Base-by-base conservation (phyloP, 2,888 invertebrate species). In the Cantharis flavilabris region DNA sequence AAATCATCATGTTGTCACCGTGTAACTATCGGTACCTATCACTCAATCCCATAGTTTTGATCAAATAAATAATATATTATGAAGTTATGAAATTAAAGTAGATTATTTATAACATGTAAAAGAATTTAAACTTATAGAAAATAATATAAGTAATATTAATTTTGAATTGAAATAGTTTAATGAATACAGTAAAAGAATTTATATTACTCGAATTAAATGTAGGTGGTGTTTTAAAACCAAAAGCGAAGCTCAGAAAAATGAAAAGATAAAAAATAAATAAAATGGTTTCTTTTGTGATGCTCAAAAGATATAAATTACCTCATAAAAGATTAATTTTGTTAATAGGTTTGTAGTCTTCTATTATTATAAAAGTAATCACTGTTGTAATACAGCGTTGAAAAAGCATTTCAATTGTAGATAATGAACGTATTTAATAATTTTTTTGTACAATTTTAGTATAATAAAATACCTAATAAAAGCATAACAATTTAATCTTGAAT, bases 221-320 rank as follows among this genome's bases (percentile, higher is more conserved):
- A 70, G 30, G 10, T 13, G 26, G 3, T 26, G 18, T 23, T 23
- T 67, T 67, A 49, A 16, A 64, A 30, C 64, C n/a, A 28, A 75
- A 75, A 70, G 70, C 14, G 71, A 69, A 30, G 28, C 14, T 49
- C 28, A 67, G 63, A 75, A 71, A 75, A 63, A 49, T 70, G 26
- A 75, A 75, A 70, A 71, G 71, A 73, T 76, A 77, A 74, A 71
- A 74, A 70, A 71, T 64, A 80, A 72, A 79, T 76, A 81, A n/a
- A 73, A 77, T 76, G 76, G 72, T 72, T 76, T 79, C 75, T 33
- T 80, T 80, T 81, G 78, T 76, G 62, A 63, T 49, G 63, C 71
- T 74, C 76, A 72, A 77, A 77, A 76, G 75, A 78, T 71, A 76
- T 77, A 80, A 81, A 81, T 81, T 80, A 81, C 79, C 80, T 76